A percentile compares a stretch with the other conserved stretches of the same genome.
These are phyloP conservation scores for Drosophila ohnishii DNA, from an alignment of 1,140 invertebrate species.

Conservation along the genomic window DNA sequence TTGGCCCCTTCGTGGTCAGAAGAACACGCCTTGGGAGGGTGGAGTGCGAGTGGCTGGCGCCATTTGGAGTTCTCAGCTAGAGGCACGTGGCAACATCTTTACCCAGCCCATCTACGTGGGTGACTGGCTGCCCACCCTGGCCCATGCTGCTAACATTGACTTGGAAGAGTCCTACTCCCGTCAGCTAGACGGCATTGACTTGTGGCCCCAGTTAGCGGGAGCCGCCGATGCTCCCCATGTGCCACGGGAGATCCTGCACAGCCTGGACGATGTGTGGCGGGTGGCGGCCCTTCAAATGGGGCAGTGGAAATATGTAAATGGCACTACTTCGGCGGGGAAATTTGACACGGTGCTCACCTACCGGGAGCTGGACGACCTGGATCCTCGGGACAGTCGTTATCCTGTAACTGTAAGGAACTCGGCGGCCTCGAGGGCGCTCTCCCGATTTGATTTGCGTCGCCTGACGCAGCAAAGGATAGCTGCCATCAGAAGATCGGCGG, in stretches of 20 bases:
- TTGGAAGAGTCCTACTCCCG: slow-evolving; percentile 83
- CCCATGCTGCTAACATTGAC: slow-evolving; percentile 84
- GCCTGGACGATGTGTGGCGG: slow-evolving; percentile 88
- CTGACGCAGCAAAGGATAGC: slow-evolving; percentile 70
- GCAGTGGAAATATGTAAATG: slow-evolving; percentile 90
- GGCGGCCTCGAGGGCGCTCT: slow-evolving; percentile 54
- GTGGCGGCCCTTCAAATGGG: slow-evolving; percentile 87
- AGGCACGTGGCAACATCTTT: slow-evolving; percentile 85
- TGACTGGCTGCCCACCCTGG: slow-evolving; percentile 95
- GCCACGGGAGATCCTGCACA: slow-evolving; percentile 87
- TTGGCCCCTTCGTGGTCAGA: slow-evolving; percentile 92
- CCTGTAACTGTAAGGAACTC: slow-evolving; percentile 84
- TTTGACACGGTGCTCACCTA: slow-evolving; percentile 84
- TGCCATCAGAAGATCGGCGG: slow-evolving; percentile 82
- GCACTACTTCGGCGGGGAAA: slow-evolving; percentile 83
- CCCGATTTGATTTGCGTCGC: slow-evolving; percentile 43
- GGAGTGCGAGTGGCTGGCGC: slow-evolving; percentile 90
- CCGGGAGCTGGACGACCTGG: slow-evolving; percentile 53
- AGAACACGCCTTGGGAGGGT: slow-evolving; percentile 94
- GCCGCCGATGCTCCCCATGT: slow-evolving; percentile 72
- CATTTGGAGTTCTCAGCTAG: slow-evolving; percentile 89
- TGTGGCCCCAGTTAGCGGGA: slow-evolving; percentile 86
- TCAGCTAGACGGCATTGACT: slow-evolving; percentile 86
- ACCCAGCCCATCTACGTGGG: slow-evolving; percentile 91
- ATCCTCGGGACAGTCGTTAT: slow-evolving; percentile 80